A percentile compares a stretch with the other conserved stretches of the same genome.
Evolutionary conservation across 2,888 invertebrate genomes (phyloP).

Genomic region (Sphinx pinastri): DNA sequence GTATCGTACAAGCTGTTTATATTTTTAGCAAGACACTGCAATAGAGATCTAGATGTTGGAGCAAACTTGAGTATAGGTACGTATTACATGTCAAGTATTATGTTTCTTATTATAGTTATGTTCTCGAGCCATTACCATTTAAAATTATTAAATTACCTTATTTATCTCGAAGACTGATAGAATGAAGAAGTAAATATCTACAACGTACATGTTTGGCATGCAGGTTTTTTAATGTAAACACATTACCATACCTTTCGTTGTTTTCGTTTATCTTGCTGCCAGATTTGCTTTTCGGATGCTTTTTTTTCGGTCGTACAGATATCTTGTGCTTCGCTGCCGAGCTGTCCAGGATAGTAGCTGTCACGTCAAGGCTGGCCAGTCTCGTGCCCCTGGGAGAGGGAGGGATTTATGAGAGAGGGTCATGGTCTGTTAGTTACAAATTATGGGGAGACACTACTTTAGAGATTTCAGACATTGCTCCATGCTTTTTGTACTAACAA

Average conservation of each 20-base stretch:
- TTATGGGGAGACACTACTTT: not conserved
- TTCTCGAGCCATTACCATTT: too few species aligned
- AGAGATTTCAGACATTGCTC: not conserved
- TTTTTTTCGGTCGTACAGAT: constrained; percentile 88
- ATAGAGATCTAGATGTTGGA: too few species aligned
- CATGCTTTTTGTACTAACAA: not conserved
- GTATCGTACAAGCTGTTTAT: too few species aligned
- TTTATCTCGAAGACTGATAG: too few species aligned
- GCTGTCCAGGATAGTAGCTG: constrained; percentile 86
- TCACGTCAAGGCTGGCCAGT: constrained; percentile 86
- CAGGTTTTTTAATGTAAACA: not conserved
- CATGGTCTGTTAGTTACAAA: constrained; percentile 42
- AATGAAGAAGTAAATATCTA: not conserved
- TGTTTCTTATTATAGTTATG: too few species aligned
- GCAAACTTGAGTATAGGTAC: too few species aligned
- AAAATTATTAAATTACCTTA: too few species aligned
- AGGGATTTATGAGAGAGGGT: constrained; percentile 47
- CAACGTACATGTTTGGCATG: not conserved
- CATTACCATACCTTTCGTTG: constrained; percentile 25
- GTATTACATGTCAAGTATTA: too few species aligned
- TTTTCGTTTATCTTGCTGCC: constrained; percentile 41
- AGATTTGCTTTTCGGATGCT: constrained; percentile 75
- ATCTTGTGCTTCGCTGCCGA: constrained; percentile 90
- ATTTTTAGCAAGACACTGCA: too few species aligned
- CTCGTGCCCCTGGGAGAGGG: constrained; percentile 78